These are phyloP conservation scores for Parnassius mnemosyne DNA, from an alignment of 2,888 invertebrate genomes.

Conservation along the genomic window DNA sequence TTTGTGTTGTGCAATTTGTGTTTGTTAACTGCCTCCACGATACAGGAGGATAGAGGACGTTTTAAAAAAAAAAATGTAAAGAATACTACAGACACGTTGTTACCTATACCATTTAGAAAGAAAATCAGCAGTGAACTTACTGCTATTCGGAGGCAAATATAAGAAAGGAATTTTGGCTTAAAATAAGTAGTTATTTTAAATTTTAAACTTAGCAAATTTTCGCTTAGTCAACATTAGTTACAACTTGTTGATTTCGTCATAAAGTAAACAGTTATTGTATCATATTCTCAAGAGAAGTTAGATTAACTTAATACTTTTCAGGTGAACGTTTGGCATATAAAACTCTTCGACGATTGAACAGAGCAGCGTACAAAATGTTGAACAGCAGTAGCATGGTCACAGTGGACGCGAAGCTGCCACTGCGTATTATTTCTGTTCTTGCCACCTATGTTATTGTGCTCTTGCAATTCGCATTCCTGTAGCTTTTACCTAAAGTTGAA, in stretches of 20 bases:
- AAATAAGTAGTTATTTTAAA: not conserved
- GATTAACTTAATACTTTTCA: not conserved
- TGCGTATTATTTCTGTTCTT: slow-evolving; percentile 25
- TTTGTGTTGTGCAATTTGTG: no score
- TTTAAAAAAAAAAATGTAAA: no score
- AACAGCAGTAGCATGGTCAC: not conserved
- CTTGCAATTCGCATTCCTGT: slow-evolving; percentile 30
- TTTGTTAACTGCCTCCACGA: no score
- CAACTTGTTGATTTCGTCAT: not conserved
- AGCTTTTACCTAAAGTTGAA: not conserved
- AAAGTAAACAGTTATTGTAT: not conserved
- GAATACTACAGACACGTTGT: no score
- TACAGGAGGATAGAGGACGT: no score
- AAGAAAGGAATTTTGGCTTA: not conserved
- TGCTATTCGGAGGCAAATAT: no score
- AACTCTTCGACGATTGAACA: not conserved
- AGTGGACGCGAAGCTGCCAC: slow-evolving; percentile 30
- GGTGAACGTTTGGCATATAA: not conserved
- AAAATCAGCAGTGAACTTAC: no score
- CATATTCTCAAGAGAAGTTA: not conserved
- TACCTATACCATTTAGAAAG: no score
- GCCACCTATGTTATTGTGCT: slow-evolving; percentile 34
- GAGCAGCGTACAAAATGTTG: not conserved
- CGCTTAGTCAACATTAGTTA: no score
- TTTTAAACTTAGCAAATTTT: no score